These are phyloP conservation scores for Aplocera efformata DNA, from an alignment of 2,888 invertebrate genomes.

Conservation along the genomic window DNA sequence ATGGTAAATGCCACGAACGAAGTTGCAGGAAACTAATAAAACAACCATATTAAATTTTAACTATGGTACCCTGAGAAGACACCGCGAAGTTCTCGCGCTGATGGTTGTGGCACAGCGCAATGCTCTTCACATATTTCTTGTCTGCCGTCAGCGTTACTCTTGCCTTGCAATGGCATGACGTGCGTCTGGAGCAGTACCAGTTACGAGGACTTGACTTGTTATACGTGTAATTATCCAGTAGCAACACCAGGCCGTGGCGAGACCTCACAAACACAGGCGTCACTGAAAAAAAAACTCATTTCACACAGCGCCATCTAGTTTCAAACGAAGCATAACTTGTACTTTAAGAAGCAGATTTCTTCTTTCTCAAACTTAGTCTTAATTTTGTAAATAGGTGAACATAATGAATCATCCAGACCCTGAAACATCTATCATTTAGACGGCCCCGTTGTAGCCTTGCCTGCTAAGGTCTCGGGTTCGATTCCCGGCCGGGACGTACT, in stretches of 20 bases:
- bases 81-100: slow-evolving; percentile 19
- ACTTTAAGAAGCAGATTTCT: too few species aligned
- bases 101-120: slow-evolving; percentile 22
- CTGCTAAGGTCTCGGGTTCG: too few species aligned
- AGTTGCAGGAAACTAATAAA: too few species aligned
- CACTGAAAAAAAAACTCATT: slow-evolving; percentile 8
- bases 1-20: too few species aligned
- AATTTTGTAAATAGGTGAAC: too few species aligned
- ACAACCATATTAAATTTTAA: slow-evolving; percentile 14
- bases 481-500: too few species aligned
- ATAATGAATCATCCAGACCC: too few species aligned
- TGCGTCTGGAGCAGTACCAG: slow-evolving; percentile 36
- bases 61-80: slow-evolving; percentile 16
- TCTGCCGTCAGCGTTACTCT: slow-evolving; percentile 29
- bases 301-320: too few species aligned
- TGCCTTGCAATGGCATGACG: slow-evolving; percentile 30
- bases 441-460: too few species aligned
- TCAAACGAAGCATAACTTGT: too few species aligned
- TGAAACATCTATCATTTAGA: too few species aligned
- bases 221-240: slow-evolving; percentile 35
- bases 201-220: slow-evolving; percentile 24
- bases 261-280: slow-evolving; percentile 6
- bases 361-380: too few species aligned
- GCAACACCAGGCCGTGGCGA: slow-evolving; percentile 28
- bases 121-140: slow-evolving; percentile 21